Percentiles rank a stretch among this genome's conserved stretches.
phyloP scores from a whole-genome alignment of 2,113 vertebrate genomes.

The Coryphaenoides rupestris region DNA sequence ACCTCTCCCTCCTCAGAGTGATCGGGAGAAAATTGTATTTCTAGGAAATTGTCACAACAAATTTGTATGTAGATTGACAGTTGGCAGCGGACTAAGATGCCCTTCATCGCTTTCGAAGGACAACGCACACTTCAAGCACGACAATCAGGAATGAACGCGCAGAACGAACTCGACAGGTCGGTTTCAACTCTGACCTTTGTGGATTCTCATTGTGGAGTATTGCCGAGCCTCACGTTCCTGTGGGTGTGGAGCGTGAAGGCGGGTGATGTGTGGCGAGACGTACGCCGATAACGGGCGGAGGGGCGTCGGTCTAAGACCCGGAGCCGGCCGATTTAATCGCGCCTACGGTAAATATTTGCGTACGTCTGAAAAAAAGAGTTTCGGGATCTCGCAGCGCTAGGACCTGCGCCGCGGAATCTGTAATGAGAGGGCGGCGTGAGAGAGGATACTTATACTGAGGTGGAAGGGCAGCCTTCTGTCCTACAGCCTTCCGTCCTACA shows the following conservation, averaged over 20 bases:
- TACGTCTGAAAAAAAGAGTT: conserved; percentile 48
- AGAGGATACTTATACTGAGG: neutral
- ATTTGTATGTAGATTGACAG: too few relatives aligned
- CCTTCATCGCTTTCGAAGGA: too few relatives aligned
- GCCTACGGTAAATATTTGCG: conserved; percentile 47
- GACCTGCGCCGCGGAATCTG: conserved; percentile 17
- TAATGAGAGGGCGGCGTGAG: conserved; percentile 30
- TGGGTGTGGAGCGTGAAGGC: neutral
- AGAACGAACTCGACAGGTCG: too few relatives aligned
- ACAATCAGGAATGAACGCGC: too few relatives aligned
- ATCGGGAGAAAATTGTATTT: too few relatives aligned
- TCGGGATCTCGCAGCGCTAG: conserved; percentile 15
- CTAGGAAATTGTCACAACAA: too few relatives aligned
- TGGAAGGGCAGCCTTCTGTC: too few relatives aligned
- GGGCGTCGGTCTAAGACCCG: conserved; percentile 26
- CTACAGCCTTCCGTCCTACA: too few relatives aligned
- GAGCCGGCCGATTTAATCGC: conserved; percentile 36
- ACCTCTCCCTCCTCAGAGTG: too few relatives aligned
- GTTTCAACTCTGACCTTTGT: too few relatives aligned
- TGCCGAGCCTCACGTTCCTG: conserved; percentile 12
- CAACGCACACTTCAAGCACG: too few relatives aligned
- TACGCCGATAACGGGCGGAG: conserved; percentile 33
- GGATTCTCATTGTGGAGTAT: conserved; percentile 3
- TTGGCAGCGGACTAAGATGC: too few relatives aligned
- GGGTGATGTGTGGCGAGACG: conserved; percentile 25